Conservation (phyloP, 2,113 vertebrate species). For the Tragelaphus imberbis region DNA sequence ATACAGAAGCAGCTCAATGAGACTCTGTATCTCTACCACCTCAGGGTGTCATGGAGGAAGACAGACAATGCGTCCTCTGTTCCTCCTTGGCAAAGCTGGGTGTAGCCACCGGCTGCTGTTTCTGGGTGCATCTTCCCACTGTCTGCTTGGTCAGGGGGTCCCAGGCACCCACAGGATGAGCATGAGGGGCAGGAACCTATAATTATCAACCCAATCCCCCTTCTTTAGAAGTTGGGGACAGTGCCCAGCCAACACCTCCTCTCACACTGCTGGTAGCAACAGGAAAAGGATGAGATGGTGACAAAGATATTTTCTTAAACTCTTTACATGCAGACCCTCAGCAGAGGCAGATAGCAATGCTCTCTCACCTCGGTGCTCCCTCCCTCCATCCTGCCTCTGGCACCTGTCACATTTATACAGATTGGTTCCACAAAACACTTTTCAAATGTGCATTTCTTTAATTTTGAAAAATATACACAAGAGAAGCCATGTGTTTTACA, state of each 20-base stretch:
- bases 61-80: background rate
- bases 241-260: background rate
- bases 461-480: constrained; percentile 59
- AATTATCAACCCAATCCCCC: background rate
- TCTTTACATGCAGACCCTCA: background rate
- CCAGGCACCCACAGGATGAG: background rate
- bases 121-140: background rate
- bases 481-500: constrained; percentile 41
- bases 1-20: background rate
- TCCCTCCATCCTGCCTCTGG: background rate
- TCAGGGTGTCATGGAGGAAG: background rate
- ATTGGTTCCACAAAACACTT: background rate
- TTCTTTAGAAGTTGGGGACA: background rate
- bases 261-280: background rate
- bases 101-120: background rate
- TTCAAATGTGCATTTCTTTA: constrained; percentile 17
- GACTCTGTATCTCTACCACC: background rate
- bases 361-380: background rate
- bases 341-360: background rate
- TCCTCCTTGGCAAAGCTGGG: background rate
- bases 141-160: background rate
- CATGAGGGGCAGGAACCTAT: background rate
- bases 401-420: background rate
- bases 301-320: background rate
- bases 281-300: background rate